Evolutionary conservation across 2,888 invertebrate species (phyloP), one percentile per base, ranked within the genome.

Genomic region (Yponomeuta evonymella): DNA sequence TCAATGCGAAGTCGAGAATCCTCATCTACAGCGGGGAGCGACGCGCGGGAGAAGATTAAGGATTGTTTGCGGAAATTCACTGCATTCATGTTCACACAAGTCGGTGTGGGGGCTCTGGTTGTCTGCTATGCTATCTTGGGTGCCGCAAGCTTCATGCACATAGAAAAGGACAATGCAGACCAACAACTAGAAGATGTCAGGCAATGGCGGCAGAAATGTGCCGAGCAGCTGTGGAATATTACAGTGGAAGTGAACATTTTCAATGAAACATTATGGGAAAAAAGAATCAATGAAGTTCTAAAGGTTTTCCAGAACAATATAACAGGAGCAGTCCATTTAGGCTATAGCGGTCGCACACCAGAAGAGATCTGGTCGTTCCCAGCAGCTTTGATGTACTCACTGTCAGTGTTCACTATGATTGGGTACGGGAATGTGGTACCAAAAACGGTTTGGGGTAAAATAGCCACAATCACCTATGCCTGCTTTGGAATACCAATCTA

Each of bases 21-120:
- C 0, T 94, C 95, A 1, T 94, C 95, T 0, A 94, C 94, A 30
- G 94, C 93, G 66, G 94, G 93, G 72, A 93, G 94, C 79, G 95
- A 95, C 77, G 94, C 96, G 0, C 90, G 95, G 51, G 96, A 96
- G 80, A 95, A 95, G 80, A 94, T 97, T 72, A 97, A 96, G 85
- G 96, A 97, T 81, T 97, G 97, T 83, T 96, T 96, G 79, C 93
- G 97, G 66, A 97, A 97, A 85, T 93, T 97, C 77, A 95, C 97
- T 72, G 97, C 97, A 9, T 97, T 97, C 81, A 97, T 97, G 97
- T 97, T 97, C 89, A 97, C 97, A 9, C 97, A 97, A 93, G 96
- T 96, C 79, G 97, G 97, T 76, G 97, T 97, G 58, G 97, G 97
- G 71, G 97, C 96, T 10, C 90, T 97, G 29, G 96, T 97, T 67